Evolutionary conservation across 2,888 invertebrate species (phyloP).

Genomic region (Agrenia bidenticulata): DNA sequence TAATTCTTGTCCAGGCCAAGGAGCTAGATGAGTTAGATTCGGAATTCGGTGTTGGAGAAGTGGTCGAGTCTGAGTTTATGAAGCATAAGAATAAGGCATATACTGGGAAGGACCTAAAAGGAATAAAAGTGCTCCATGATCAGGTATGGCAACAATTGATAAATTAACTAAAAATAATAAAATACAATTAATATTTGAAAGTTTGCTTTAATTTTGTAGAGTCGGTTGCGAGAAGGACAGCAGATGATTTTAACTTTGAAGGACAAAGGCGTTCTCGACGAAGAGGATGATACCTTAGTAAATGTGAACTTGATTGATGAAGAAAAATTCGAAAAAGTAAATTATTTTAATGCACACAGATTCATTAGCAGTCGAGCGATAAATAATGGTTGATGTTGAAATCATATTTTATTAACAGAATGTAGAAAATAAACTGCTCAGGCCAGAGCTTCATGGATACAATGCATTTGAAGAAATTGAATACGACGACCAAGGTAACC

Average conservation of each 20-base stretch:
- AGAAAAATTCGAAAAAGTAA: constrained; percentile 75
- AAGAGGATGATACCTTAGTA: constrained; percentile 81
- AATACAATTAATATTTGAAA: constrained; percentile 4
- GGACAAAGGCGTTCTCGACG: constrained; percentile 86
- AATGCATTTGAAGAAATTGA: constrained; percentile 79
- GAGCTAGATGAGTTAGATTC: constrained; percentile 92
- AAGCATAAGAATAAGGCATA: constrained; percentile 66
- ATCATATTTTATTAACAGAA: constrained; percentile 62
- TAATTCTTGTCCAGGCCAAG: constrained; percentile 68
- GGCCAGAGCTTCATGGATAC: constrained; percentile 70
- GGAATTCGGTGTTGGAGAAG: constrained; percentile 84
- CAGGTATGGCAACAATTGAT: constrained; percentile 58
- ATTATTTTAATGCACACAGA: too few relatives aligned
- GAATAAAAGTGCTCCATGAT: constrained; percentile 84
- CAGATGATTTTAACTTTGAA: constrained; percentile 88
- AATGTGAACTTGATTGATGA: constrained; percentile 88
- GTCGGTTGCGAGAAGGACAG: constrained; percentile 71
- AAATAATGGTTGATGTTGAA: not conserved
- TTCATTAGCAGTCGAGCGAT: not conserved
- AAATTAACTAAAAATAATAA: constrained; percentile 12
- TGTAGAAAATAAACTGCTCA: constrained; percentile 78
- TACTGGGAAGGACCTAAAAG: constrained; percentile 70
- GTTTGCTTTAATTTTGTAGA: constrained; percentile 55
- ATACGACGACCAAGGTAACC: constrained; percentile 61
- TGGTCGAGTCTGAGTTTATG: constrained; percentile 76